These are phyloP conservation scores for Oxygymnocypris stewartii DNA, from an alignment of 2,113 vertebrate species.

Conservation along the genomic window DNA sequence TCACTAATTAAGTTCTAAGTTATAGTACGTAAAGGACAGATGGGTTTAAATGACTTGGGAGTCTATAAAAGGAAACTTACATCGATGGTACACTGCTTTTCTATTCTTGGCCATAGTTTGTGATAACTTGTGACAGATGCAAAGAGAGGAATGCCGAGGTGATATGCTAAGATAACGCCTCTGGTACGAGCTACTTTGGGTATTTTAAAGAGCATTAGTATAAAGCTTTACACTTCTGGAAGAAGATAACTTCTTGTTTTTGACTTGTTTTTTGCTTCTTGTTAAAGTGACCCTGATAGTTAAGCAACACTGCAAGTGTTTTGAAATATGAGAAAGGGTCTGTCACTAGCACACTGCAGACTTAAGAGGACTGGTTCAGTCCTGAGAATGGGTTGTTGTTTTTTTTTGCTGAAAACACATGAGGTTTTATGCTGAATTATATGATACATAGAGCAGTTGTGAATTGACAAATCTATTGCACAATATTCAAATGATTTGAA, in stretches of 20 bases:
- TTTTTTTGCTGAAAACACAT: not conserved
- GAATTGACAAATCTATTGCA: not conserved
- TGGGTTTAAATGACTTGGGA: slow-evolving; percentile 66
- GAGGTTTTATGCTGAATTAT: not conserved
- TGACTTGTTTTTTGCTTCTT: not conserved
- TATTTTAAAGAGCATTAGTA: not conserved
- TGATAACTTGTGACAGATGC: slow-evolving; percentile 95
- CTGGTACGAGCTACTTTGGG: slow-evolving; percentile 46
- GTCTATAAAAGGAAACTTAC: slow-evolving; percentile 91
- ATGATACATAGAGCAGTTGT: not conserved
- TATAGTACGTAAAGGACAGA: slow-evolving; percentile 57
- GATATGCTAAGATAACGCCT: slow-evolving; percentile 61
- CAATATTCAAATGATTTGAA: not conserved
- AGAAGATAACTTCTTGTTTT: not conserved
- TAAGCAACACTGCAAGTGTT: not conserved
- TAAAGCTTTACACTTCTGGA: not conserved
- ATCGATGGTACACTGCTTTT: slow-evolving; percentile 67
- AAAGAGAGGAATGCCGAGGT: slow-evolving; percentile 78
- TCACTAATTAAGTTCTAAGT: not conserved
- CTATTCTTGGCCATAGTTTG: slow-evolving; percentile 89
- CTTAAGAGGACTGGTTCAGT: not conserved
- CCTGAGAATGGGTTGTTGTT: not conserved
- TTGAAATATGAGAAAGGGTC: not conserved
- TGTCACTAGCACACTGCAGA: not conserved
- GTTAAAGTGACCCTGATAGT: not conserved